Evolutionary conservation across 2,113 vertebrate genomes (phyloP).

Genomic region (Pseudorectes ferrugineus): DNA sequence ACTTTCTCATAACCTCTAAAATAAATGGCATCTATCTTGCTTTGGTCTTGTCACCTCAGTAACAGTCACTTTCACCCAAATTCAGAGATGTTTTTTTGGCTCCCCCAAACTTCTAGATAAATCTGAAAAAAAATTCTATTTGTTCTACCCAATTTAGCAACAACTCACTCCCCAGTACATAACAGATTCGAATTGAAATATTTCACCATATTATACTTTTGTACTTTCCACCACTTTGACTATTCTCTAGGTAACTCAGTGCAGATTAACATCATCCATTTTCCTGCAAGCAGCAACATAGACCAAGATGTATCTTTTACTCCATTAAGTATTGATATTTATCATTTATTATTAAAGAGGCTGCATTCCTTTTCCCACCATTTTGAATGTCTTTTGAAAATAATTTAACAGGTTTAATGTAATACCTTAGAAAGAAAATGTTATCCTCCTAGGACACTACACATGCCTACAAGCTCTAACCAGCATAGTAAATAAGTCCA

Average conservation of each 20-base stretch:
- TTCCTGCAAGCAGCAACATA: conserved; percentile 41
- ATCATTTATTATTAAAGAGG: conserved; percentile 55
- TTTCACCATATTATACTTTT: conserved; percentile 18
- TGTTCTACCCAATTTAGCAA: neutral
- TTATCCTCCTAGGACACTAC: neutral
- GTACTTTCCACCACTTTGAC: conserved; percentile 14
- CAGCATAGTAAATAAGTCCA: neutral
- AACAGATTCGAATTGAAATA: neutral
- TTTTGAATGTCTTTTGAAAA: conserved; percentile 57
- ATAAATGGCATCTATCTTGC: neutral
- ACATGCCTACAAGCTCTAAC: neutral
- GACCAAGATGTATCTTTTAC: conserved; percentile 48
- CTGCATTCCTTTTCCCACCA: neutral
- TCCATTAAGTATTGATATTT: conserved; percentile 52
- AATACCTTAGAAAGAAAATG: neutral
- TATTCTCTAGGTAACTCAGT: conserved; percentile 31
- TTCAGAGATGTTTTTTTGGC: neutral
- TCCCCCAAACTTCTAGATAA: neutral
- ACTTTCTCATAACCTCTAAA: neutral
- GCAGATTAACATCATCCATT: conserved; percentile 26
- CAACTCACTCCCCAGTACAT: neutral
- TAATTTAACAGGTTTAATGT: conserved; percentile 26
- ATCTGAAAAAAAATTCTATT: neutral
- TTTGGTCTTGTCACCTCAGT: neutral
- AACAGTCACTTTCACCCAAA: neutral